phyloP scores from a whole-genome alignment of 2,113 vertebrate genomes.

The Ailurus styani region DNA sequence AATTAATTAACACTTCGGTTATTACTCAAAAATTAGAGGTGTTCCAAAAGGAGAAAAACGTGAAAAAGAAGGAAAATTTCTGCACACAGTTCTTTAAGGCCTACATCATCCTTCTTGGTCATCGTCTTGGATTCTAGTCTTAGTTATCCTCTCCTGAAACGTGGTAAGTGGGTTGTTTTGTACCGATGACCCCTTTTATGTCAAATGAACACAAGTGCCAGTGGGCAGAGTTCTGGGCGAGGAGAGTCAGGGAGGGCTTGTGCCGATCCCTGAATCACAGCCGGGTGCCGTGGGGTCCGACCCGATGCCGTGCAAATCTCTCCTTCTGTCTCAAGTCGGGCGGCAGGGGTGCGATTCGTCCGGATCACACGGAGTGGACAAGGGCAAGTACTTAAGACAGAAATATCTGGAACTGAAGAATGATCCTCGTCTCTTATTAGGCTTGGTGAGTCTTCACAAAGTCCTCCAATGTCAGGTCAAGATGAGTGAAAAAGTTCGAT shows the following conservation, averaged over 20 bases:
- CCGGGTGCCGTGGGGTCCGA: rapidly evolving
- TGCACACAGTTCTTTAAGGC: neutral
- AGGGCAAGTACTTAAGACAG: neutral
- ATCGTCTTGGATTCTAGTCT: neutral
- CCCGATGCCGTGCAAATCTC: rapidly evolving
- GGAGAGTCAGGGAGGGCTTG: neutral
- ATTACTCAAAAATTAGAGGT: neutral
- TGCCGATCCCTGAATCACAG: neutral
- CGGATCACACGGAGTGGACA: neutral
- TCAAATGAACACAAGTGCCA: neutral
- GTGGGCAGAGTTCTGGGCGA: neutral
- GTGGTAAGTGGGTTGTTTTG: neutral
- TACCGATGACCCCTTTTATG: neutral
- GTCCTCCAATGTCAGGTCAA: no score
- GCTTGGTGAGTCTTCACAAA: no score
- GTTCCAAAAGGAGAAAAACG: no score
- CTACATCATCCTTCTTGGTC: rapidly evolving
- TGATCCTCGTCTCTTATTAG: rapidly evolving
- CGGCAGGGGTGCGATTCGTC: neutral
- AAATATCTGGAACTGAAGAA: rapidly evolving
- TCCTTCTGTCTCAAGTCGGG: neutral
- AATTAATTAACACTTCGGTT: no score
- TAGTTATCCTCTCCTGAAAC: neutral
- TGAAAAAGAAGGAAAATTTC: neutral
- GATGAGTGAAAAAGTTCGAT: neutral